These are phyloP conservation scores for Drosophila athabasca DNA, from an alignment of 1,140 invertebrate genomes.

Conservation along the genomic window DNA sequence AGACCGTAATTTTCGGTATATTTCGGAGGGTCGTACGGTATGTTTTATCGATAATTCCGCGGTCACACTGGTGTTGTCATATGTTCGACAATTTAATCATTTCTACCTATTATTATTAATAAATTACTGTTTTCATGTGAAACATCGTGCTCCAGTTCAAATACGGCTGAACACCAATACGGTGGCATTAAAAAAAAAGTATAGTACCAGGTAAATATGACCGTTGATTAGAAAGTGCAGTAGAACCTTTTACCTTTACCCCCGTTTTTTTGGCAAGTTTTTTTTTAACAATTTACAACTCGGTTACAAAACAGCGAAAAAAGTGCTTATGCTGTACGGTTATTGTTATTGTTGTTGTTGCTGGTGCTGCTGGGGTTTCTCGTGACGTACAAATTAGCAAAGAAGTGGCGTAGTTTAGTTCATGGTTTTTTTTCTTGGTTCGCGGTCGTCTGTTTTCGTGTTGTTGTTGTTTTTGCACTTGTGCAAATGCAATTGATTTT, in stretches of 20 bases:
- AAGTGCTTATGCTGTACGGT: slow-evolving; percentile 1
- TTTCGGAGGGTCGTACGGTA: too few species aligned
- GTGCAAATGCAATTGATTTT: slow-evolving; percentile 63
- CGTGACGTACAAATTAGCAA: slow-evolving; percentile 8
- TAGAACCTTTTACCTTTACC: too few species aligned
- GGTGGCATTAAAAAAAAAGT: not conserved
- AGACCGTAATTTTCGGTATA: too few species aligned
- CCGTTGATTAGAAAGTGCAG: slow-evolving; percentile 4
- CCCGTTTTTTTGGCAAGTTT: too few species aligned
- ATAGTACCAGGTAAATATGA: slow-evolving; percentile 21
- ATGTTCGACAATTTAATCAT: too few species aligned
- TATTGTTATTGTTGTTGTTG: slow-evolving; percentile 21
- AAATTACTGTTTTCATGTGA: slow-evolving; percentile 31
- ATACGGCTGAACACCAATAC: slow-evolving; percentile 5
- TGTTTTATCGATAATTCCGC: too few species aligned
- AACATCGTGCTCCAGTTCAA: slow-evolving; percentile 30
- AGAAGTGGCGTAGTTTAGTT: slow-evolving; percentile 2
- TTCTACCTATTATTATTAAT: slow-evolving; percentile 29
- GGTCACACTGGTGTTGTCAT: too few species aligned
- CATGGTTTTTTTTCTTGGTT: slow-evolving; percentile 28
- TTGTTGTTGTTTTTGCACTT: too few species aligned
- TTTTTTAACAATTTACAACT: slow-evolving; percentile 9
- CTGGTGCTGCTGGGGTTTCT: slow-evolving; percentile 12
- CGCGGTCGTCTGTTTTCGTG: slow-evolving; percentile 3
- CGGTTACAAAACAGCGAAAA: slow-evolving; percentile 63